phyloP scores from a whole-genome alignment of 2,888 invertebrate genomes.

The Volucella inanis region DNA sequence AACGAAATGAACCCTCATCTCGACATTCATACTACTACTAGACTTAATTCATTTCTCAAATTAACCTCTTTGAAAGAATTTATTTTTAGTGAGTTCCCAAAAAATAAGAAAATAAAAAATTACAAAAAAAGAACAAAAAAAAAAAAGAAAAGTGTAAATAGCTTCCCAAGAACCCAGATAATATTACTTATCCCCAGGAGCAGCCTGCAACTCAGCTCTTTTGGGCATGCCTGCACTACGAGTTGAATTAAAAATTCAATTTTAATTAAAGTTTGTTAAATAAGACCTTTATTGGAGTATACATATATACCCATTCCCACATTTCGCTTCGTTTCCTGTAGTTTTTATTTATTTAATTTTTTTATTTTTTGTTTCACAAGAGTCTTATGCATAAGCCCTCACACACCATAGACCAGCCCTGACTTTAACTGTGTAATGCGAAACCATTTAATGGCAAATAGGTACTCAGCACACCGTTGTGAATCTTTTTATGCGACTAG shows the following conservation, averaged over 20 bases:
- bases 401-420: slow-evolving; percentile 23
- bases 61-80: slow-evolving; percentile 70
- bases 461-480: slow-evolving; percentile 72
- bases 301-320: slow-evolving; percentile 20
- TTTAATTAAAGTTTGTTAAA: slow-evolving; percentile 74
- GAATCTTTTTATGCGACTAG: slow-evolving; percentile 53
- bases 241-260: slow-evolving; percentile 74
- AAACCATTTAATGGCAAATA: slow-evolving; percentile 72
- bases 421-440: slow-evolving; percentile 67
- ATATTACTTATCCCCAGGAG: slow-evolving; percentile 53
- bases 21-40: slow-evolving; percentile 34
- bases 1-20: slow-evolving; percentile 42
- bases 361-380: slow-evolving; percentile 24
- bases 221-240: slow-evolving; percentile 29
- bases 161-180: slow-evolving; percentile 55
- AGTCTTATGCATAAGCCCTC: slow-evolving; percentile 46
- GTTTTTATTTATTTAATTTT: slow-evolving; percentile 22
- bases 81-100: slow-evolving; percentile 50
- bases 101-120: slow-evolving; percentile 2
- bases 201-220: slow-evolving; percentile 17
- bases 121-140: neutral
- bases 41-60: slow-evolving; percentile 71
- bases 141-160: slow-evolving; percentile 7
- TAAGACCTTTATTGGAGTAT: slow-evolving; percentile 59
- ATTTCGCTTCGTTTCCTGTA: slow-evolving; percentile 48